These are phyloP conservation scores for Lasioglossum zephyrum DNA, from an alignment of 2,888 invertebrate species.

Conservation along the genomic window DNA sequence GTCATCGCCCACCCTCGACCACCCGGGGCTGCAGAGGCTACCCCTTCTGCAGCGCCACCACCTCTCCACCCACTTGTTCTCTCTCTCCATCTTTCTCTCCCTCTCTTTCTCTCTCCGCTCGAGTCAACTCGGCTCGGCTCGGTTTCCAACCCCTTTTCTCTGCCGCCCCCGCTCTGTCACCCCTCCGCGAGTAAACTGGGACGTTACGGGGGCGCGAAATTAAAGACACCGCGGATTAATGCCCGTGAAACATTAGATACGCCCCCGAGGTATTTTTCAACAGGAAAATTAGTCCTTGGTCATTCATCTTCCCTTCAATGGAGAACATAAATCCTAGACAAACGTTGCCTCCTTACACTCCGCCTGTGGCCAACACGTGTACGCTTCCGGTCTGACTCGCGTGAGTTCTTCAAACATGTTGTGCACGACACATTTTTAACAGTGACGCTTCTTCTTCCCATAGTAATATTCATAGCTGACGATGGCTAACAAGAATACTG, in stretches of 20 bases:
- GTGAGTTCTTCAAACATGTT: not conserved
- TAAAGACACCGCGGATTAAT: slow-evolving; percentile 27
- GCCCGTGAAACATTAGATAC: not conserved
- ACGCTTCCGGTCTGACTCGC: not conserved
- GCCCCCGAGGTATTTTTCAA: not conserved
- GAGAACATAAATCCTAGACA: not conserved
- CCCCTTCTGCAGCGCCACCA: slow-evolving; percentile 67
- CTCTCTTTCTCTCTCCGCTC: not conserved
- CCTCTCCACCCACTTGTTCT: slow-evolving; percentile 19
- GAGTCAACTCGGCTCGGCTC: slow-evolving; percentile 24
- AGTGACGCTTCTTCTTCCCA: not conserved
- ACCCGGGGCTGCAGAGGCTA: slow-evolving; percentile 73
- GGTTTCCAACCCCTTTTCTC: slow-evolving; percentile 28
- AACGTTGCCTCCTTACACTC: not conserved
- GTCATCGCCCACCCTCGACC: slow-evolving; percentile 74
- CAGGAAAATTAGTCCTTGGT: not conserved
- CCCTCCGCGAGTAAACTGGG: slow-evolving; percentile 2
- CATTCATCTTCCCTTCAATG: not conserved
- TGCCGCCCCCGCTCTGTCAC: not conserved
- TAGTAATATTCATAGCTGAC: no score
- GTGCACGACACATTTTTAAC: not conserved
- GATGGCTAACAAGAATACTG: not conserved
- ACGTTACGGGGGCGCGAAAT: slow-evolving; percentile 16
- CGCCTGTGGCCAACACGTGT: not conserved
- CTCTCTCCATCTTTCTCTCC: not conserved